Conservation (phyloP, 1,140 invertebrate species). For the Drosophila melanogaster region Release_6_plus_ISO1_MT NT_033777.3:30365501-30366000, state of each 20-base stretch:
- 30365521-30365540: constrained; percentile 57
- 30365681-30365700: constrained; percentile 32
- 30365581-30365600: constrained; percentile 12
- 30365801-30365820: constrained; percentile 84
- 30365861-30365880: constrained; percentile 50
- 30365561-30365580: constrained; percentile 44
- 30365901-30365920: neutral
- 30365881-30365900: constrained; percentile 43
- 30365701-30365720: constrained; percentile 44
- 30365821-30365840: constrained; percentile 58
- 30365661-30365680: constrained; percentile 49
- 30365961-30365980: constrained; percentile 38
- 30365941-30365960: constrained; percentile 40
- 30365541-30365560: constrained; percentile 76
- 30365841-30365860: constrained; percentile 11
- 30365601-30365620: constrained; percentile 38
- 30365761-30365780: constrained; percentile 78
- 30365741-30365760: constrained; percentile 77
- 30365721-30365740: constrained; percentile 76
- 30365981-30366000: constrained; percentile 37
- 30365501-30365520: constrained; percentile 46
- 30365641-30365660: constrained; percentile 26
- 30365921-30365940: constrained; percentile 1
- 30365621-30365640: constrained; percentile 49
- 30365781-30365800: constrained; percentile 85